Evolutionary conservation across 2,797 vertebrate genomes (phyloP), one percentile per base, ranked within the genome.

Genomic region (Loriculus beryllinus): DNA sequence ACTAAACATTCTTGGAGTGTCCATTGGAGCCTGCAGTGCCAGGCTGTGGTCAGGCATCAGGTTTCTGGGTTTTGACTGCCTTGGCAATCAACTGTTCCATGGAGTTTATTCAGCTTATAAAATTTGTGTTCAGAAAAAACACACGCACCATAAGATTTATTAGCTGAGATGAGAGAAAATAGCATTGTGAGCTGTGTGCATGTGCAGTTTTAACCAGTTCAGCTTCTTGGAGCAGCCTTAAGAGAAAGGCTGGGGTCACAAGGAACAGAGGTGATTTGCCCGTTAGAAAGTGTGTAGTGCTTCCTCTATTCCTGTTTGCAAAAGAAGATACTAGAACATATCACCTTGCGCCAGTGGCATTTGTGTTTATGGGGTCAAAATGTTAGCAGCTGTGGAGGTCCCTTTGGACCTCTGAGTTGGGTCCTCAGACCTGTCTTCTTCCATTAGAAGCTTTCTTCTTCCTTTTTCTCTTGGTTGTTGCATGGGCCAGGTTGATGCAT

Each of bases 91-190:
- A 87, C 84, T 57, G 47, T 89, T 94, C 84, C 21, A 1, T 67
- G 12, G 94, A 93, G 87, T 93, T 93, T 93, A 45, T 88, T 76
- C 94, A 92, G 70, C 85, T 95, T 91, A 60, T 52, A 90, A 93
- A 91, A 65, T 63, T 15, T 82, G 33, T 59, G 65, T 88, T 91
- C 92, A 94, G 89, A 76, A 83, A 76, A 95, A 90, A 40, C 87
- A 95, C 72, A 14, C 67, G 4, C 28, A 7, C 69, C 10, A 0
- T 68, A 35, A 83, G 93, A 76, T 88, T 93, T 72, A 86, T 56
- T 81, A 70, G 67, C 93, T 91, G 85, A 89, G 77, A 47, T 21
- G 64, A 86, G 70, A 86, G 79, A 76, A 86, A 90, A 67, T 69
- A 59, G 67, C 1, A 2, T 76, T n/a, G 18, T 14, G 79, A 78